Evolutionary conservation across 2,113 vertebrate genomes (phyloP).

Genomic region (Condylura cristata): DNA sequence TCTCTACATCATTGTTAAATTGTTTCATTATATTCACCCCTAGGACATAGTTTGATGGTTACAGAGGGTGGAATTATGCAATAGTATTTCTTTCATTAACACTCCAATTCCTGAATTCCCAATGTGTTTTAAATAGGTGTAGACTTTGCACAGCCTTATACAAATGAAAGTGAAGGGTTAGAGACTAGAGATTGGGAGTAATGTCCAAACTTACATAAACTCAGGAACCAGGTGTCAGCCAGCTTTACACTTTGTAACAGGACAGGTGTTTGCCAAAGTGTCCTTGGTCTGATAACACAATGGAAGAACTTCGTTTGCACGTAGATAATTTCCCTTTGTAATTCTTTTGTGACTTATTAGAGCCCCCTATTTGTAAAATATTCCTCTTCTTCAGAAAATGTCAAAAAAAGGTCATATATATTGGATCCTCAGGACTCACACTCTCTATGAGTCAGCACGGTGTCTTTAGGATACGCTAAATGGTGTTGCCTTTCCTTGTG

Average conservation of each 20-base stretch:
- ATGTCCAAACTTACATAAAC: not conserved
- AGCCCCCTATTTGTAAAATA: not conserved
- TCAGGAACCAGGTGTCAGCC: not conserved
- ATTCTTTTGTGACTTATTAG: not conserved
- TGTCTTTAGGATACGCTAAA: not conserved
- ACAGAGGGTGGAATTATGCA: not conserved
- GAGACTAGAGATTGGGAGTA: not conserved
- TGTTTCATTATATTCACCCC: not conserved
- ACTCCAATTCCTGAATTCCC: not conserved
- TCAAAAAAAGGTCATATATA: not conserved
- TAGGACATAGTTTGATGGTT: not conserved
- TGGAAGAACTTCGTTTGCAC: not conserved
- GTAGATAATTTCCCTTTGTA: not conserved
- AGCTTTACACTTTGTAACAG: not conserved
- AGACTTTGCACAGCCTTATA: not conserved
- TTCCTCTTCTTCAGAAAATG: not conserved
- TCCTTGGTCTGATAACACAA: not conserved
- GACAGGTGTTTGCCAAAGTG: not conserved
- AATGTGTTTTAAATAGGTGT: not conserved
- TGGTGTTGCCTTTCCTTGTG: not conserved
- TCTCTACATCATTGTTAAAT: not conserved
- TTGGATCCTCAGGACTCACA: not conserved
- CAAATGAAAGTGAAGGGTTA: not conserved
- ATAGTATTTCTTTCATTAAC: not conserved
- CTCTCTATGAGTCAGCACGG: not conserved